Conservation (phyloP, 2,888 invertebrate genomes). For the Drosophila colorata region DNA sequence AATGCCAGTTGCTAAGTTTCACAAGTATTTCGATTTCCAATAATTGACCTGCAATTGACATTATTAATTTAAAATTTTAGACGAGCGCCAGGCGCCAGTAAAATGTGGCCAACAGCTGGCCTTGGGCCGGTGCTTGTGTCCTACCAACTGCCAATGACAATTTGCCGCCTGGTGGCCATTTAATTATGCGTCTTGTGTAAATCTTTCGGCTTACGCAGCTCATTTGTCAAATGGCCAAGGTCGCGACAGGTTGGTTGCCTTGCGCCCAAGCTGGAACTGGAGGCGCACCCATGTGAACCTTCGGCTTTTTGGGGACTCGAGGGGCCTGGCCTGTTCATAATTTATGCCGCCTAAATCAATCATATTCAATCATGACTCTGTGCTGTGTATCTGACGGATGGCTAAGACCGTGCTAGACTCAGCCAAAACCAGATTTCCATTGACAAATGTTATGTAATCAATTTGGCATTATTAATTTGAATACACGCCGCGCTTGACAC, state of each 20-base stretch:
- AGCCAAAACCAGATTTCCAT: slow-evolving; percentile 56
- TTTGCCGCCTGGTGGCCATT: slow-evolving; percentile 55
- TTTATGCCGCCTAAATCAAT: slow-evolving; percentile 72
- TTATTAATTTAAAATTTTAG: slow-evolving; percentile 39
- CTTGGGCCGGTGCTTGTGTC: background rate
- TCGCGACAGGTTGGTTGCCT: slow-evolving; percentile 67
- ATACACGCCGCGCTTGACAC: slow-evolving; percentile 61
- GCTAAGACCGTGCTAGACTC: slow-evolving; percentile 32
- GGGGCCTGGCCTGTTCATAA: slow-evolving; percentile 60
- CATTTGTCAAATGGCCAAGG: slow-evolving; percentile 67
- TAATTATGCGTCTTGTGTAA: slow-evolving; percentile 70
- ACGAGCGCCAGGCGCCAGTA: background rate
- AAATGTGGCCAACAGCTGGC: slow-evolving; percentile 10
- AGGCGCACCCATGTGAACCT: background rate
- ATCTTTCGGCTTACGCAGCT: slow-evolving; percentile 70
- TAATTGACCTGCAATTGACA: slow-evolving; percentile 58
- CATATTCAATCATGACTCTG: slow-evolving; percentile 70
- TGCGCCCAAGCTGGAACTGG: slow-evolving; percentile 6
- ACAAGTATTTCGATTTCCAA: slow-evolving; percentile 50
- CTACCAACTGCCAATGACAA: slow-evolving; percentile 39
- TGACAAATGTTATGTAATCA: slow-evolving; percentile 79
- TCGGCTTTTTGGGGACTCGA: background rate
- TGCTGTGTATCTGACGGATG: slow-evolving; percentile 49
- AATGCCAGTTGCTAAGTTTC: slow-evolving; percentile 43
- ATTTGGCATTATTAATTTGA: slow-evolving; percentile 80